A percentile compares a stretch with the other conserved stretches of the same genome.
These are phyloP conservation scores for Lota lota DNA, from an alignment of 2,113 vertebrate species.

Conservation along the genomic window DNA sequence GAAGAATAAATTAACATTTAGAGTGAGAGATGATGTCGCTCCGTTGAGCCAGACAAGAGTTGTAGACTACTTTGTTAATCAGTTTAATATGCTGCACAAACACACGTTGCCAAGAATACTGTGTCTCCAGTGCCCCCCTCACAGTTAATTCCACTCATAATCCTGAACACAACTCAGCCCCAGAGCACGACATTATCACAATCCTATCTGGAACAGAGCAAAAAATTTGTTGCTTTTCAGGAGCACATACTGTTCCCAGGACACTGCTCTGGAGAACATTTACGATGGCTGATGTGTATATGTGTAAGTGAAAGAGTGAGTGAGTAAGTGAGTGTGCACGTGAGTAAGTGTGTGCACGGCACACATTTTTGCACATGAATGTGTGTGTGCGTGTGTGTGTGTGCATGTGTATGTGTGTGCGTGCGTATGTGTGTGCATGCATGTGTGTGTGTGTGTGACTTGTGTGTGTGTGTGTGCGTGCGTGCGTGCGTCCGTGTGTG, in stretches of 20 bases:
- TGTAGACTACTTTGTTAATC: too few relatives aligned
- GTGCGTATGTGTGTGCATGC: neutral
- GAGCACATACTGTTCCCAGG: too few relatives aligned
- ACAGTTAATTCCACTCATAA: too few relatives aligned
- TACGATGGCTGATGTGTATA: constrained; percentile 16
- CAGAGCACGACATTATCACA: constrained; percentile 25
- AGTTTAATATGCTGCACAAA: too few relatives aligned
- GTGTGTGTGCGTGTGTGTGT: constrained; percentile 1
- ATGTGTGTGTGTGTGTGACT: neutral
- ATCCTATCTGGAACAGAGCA: constrained; percentile 38
- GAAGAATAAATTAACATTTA: too few relatives aligned
- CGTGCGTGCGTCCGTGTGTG: neutral
- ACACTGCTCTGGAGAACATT: too few relatives aligned
- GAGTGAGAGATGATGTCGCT: too few relatives aligned
- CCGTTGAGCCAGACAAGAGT: too few relatives aligned
- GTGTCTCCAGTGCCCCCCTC: too few relatives aligned
- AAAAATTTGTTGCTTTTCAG: too few relatives aligned
- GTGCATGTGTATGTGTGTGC: neutral
- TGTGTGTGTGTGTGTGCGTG: neutral
- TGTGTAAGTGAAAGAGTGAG: neutral
- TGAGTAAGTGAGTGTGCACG: neutral
- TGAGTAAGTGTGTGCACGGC: neutral
- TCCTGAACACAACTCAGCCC: too few relatives aligned
- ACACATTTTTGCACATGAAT: neutral
- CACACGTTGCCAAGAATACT: too few relatives aligned